Conservation (phyloP, 2,113 vertebrate species). For the Calyptommatus sinebrachiatus region DNA sequence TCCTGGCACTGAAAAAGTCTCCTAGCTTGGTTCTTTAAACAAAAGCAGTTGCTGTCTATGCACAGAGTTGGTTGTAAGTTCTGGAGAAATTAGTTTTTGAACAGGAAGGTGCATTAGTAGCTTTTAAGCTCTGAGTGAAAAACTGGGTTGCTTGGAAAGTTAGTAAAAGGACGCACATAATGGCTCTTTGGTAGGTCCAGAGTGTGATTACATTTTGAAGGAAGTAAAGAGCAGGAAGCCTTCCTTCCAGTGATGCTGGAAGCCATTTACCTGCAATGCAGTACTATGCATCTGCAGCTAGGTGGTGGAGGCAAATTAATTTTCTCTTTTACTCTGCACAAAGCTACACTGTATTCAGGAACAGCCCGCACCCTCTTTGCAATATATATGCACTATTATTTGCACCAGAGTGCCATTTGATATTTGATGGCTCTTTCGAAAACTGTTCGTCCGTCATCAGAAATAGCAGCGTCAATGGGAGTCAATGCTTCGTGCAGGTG, state of each 20-base stretch:
- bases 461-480: slow-evolving; percentile 75
- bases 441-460: slow-evolving; percentile 55
- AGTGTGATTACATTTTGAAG: slow-evolving; percentile 44
- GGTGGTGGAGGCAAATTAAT: slow-evolving; percentile 66
- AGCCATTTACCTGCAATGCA: slow-evolving; percentile 87
- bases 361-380: slow-evolving; percentile 39
- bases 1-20: not conserved
- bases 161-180: slow-evolving; percentile 37
- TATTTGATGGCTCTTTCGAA: slow-evolving; percentile 70
- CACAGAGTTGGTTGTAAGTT: not conserved
- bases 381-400: slow-evolving; percentile 34
- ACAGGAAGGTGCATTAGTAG: slow-evolving; percentile 52
- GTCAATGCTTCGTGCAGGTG: slow-evolving; percentile 88
- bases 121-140: slow-evolving; percentile 32
- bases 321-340: slow-evolving; percentile 50
- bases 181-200: slow-evolving; percentile 14
- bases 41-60: not conserved
- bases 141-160: slow-evolving; percentile 17
- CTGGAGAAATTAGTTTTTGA: slow-evolving; percentile 9
- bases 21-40: not conserved
- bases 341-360: slow-evolving; percentile 45
- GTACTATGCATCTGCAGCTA: slow-evolving; percentile 77
- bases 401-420: not conserved
- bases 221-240: slow-evolving; percentile 46
- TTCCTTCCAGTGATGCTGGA: slow-evolving; percentile 48